Evolutionary conservation across 2,888 invertebrate species (phyloP).

Genomic region (Hirtodrosophila cameraria): DNA sequence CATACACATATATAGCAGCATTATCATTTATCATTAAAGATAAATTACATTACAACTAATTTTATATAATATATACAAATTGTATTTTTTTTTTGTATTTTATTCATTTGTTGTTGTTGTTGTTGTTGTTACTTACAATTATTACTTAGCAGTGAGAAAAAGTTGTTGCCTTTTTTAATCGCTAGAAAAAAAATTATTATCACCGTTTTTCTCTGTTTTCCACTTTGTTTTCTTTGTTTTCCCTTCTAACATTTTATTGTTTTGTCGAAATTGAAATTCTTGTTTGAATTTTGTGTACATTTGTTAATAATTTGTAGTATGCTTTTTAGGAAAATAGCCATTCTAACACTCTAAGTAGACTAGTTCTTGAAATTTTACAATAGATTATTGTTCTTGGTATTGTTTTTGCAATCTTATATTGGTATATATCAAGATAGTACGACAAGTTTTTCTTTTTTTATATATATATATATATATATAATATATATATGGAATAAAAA

Average conservation of each 20-base stretch:
- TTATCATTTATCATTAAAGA: constrained; percentile 15
- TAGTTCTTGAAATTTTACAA: constrained; percentile 71
- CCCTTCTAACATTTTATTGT: constrained; percentile 4
- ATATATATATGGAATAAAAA: constrained; percentile 31
- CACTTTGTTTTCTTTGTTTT: constrained; percentile 7
- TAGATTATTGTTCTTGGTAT: constrained; percentile 79
- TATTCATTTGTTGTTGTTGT: too few relatives aligned
- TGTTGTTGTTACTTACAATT: too few relatives aligned
- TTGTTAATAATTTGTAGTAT: constrained; percentile 53
- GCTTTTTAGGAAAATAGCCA: constrained; percentile 74
- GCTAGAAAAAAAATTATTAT: constrained; percentile 76
- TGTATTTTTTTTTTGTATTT: constrained; percentile 48
- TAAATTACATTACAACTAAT: constrained; percentile 28
- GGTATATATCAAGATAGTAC: constrained; percentile 32
- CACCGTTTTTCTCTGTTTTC: constrained; percentile 56
- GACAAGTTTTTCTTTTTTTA: constrained; percentile 19
- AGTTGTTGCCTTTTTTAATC: constrained; percentile 26
- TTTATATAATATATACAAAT: constrained; percentile 41
- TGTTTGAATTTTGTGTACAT: constrained; percentile 31
- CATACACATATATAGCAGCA: constrained; percentile 5
- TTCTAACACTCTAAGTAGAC: constrained; percentile 75
- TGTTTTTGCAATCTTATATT: constrained; percentile 53
- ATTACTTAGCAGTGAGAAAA: constrained; percentile 51
- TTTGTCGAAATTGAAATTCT: constrained; percentile 62
- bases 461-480: too few relatives aligned